Conservation (phyloP, 2,797 vertebrate genomes). For the Mastacembelus armatus region DNA sequence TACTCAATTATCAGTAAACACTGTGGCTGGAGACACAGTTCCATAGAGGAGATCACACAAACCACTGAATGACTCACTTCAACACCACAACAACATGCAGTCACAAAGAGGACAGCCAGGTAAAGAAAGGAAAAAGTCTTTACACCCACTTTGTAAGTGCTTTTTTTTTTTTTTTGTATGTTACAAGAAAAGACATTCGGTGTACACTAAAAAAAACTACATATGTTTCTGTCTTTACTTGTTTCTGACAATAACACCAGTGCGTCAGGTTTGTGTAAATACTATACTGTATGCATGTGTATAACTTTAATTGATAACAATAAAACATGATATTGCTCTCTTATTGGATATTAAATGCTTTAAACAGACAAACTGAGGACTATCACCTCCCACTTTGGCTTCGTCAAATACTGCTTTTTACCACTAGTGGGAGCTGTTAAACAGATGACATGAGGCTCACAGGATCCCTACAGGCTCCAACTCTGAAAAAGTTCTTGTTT, state of each 20-base stretch:
- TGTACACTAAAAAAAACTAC: background rate
- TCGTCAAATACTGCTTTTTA: conserved; percentile 19
- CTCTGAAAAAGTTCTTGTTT: conserved; percentile 59
- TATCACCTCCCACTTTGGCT: background rate
- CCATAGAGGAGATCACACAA: conserved; percentile 54
- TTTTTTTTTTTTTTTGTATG: conserved; percentile 6
- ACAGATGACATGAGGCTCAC: conserved; percentile 50
- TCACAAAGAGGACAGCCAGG: conserved; percentile 30
- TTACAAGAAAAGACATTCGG: conserved; percentile 10
- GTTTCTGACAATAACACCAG: fast-evolving
- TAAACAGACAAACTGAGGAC: background rate
- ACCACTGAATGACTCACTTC: conserved; percentile 62
- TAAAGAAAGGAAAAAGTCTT: conserved; percentile 36
- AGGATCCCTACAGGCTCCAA: conserved; percentile 44
- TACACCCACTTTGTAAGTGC: conserved; percentile 28
- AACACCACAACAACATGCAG: conserved; percentile 35
- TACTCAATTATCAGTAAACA: conserved; percentile 85
- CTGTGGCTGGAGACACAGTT: conserved; percentile 71
- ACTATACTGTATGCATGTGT: background rate
- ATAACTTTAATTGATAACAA: background rate
- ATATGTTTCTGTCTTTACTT: background rate
- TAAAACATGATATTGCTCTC: background rate
- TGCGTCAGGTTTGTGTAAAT: background rate
- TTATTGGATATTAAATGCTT: background rate
- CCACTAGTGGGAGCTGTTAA: conserved; percentile 83